Percentiles rank a stretch among this genome's conserved stretches.
Evolutionary conservation across 2,888 invertebrate genomes (phyloP).

Genomic region (Pseudococcus jackbeardsleyi): DNA sequence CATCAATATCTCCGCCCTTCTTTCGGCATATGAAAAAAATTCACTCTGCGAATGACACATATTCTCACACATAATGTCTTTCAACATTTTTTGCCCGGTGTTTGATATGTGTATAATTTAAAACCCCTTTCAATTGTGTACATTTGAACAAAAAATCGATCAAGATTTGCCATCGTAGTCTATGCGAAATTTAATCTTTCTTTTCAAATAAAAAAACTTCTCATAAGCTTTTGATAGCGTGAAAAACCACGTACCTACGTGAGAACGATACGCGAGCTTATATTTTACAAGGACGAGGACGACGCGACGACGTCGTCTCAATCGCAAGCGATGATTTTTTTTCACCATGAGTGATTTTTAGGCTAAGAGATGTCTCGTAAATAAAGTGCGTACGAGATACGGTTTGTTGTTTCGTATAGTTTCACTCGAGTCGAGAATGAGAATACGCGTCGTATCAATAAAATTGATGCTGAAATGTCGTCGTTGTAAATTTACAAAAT

Average conservation of each 20-base stretch:
- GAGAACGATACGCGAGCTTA: background rate
- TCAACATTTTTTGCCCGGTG: no score
- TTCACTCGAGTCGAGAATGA: background rate
- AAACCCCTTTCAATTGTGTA: background rate
- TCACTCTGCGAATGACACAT: no score
- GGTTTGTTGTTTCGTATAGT: background rate
- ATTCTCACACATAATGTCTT: no score
- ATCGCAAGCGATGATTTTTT: background rate
- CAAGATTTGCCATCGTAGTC: constrained; percentile 33
- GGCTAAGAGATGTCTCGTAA: background rate
- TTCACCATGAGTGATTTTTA: background rate
- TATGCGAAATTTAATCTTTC: constrained; percentile 28
- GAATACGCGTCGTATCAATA: background rate
- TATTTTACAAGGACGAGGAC: background rate
- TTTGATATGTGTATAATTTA: constrained; percentile 1
- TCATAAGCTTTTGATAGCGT: constrained; percentile 39
- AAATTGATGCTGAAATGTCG: constrained; percentile 6
- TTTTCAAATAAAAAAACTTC: constrained; percentile 41
- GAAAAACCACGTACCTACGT: constrained; percentile 51
- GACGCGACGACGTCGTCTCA: background rate
- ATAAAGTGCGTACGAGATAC: background rate
- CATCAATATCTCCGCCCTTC: no score
- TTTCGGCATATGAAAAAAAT: no score
- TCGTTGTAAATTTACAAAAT: background rate
- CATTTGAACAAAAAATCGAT: constrained; percentile 39